Base-by-base conservation (phyloP, 2,113 vertebrate genomes). In the Pteropus alecto region DNA sequence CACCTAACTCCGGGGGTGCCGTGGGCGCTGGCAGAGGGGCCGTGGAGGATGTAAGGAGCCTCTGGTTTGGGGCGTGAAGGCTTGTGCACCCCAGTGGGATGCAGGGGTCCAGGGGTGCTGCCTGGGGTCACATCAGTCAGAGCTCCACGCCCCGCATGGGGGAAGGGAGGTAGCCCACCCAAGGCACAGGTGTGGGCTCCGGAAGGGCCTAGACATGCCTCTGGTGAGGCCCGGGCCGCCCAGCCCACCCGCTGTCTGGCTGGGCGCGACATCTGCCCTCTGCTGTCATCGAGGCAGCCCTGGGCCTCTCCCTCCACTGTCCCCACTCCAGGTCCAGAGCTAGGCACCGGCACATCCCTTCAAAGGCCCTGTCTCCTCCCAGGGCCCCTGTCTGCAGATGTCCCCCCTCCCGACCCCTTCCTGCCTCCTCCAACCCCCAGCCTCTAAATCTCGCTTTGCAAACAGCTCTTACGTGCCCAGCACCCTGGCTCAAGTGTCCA, bases 361-460 rank as follows among this genome's bases (percentile, higher is more conserved):
- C 22, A 21, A 81, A 60, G 78, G 78, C 30, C 70, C 60, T 77
- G 35, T 46, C 38, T 41, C n/a, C 19, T 22, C 46, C 43, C 21
- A 38, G 22, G 22, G 3, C 6, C 48, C 15, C 22, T 7, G 13
- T 6, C 77, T 5, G 0, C 14, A 13, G n/a, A 60, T 3, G 7
- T 24, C n/a, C 77, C 51, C 24, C 7, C 22, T 28, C n/a, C n/a
- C 9, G 74, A 22, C 2, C 30, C 46, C n/a, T 2, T 0, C 51
- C 67, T 7, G 3, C 38, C 13, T 8, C 71, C 35, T 35, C 70
- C 11, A 2, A 28, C 35, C n/a, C 83, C 48, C 46, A 3, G 28
- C 58, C 35, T 14, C 7, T 4, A 1, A 33, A 6, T 19, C n/a
- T 43, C 51, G 73, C 48, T 21, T 68, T 33, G 10, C 6, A 4